These are phyloP conservation scores for Caenorhabditis afra DNA, from an alignment of 2,888 invertebrate genomes.

Conservation along the genomic window DNA sequence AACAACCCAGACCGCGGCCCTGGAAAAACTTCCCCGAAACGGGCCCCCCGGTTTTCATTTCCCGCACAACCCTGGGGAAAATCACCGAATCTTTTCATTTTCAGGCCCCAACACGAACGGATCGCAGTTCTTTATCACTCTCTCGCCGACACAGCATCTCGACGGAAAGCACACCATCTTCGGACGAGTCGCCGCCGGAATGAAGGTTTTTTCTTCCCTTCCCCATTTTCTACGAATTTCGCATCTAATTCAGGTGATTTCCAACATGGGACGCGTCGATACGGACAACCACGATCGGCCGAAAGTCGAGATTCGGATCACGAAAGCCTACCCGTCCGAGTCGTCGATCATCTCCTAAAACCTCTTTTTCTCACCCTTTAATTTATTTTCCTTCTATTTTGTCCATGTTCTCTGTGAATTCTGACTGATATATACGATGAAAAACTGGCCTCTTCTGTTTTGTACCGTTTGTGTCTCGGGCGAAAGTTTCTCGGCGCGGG, in stretches of 20 bases:
- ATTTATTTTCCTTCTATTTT: background rate
- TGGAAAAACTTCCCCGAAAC: no score
- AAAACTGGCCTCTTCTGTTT: slow-evolving; percentile 12
- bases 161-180: slow-evolving; percentile 98
- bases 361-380: background rate
- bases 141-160: slow-evolving; percentile 97
- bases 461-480: no score
- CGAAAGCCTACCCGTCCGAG: slow-evolving; percentile 75
- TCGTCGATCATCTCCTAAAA: slow-evolving; percentile 56
- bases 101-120: slow-evolving; percentile 94
- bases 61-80: no score
- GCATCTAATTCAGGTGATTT: slow-evolving; percentile 85
- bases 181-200: slow-evolving; percentile 82
- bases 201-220: slow-evolving; percentile 70
- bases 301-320: slow-evolving; percentile 87
- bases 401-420: background rate
- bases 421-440: background rate
- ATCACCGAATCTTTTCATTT: no score
- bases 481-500: no score
- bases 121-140: slow-evolving; percentile 97
- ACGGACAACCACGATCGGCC: slow-evolving; percentile 94
- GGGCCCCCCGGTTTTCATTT: no score
- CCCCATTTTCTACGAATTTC: background rate
- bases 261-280: slow-evolving; percentile 93
- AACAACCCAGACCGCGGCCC: no score